phyloP scores from a whole-genome alignment of 2,888 invertebrate genomes.

The Pandemis heparana region DNA sequence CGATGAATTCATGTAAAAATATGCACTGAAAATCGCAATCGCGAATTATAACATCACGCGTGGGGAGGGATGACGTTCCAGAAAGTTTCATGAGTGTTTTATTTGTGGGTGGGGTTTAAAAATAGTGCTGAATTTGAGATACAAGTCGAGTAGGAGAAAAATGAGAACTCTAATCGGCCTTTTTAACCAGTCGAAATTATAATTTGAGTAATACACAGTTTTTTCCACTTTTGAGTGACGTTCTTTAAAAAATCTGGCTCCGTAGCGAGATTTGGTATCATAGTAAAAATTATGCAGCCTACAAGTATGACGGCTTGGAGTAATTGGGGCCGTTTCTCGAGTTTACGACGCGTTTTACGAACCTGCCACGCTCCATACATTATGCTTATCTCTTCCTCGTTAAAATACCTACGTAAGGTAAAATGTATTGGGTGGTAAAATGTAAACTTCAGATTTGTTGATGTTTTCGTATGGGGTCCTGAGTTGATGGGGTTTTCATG shows the following conservation, averaged over 20 bases:
- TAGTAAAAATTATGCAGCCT: neutral
- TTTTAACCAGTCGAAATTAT: too few species aligned
- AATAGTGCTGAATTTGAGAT: too few species aligned
- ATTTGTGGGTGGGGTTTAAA: too few species aligned
- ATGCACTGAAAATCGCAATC: too few species aligned
- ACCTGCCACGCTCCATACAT: conserved; percentile 11
- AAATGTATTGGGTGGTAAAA: conserved; percentile 10
- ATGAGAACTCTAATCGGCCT: too few species aligned
- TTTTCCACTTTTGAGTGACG: too few species aligned
- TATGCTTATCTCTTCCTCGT: conserved; percentile 21
- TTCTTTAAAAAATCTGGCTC: neutral
- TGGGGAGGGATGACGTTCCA: too few species aligned
- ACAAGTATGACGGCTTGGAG: neutral
- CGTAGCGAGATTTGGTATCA: neutral
- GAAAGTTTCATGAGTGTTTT: too few species aligned
- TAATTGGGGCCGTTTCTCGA: conserved; percentile 10
- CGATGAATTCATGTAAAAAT: too few species aligned
- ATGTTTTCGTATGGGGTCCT: neutral
- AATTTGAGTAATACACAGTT: too few species aligned
- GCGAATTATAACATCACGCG: too few species aligned
- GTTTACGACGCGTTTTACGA: conserved; percentile 34
- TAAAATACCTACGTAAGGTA: conserved; percentile 2
- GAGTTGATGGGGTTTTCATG: conserved; percentile 10
- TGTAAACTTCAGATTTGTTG: conserved; percentile 5
- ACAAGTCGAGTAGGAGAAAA: too few species aligned